Percentiles rank a stretch among this genome's conserved stretches.
Conservation (phyloP, 2,888 invertebrate species). For the Fabriciana adippe region DNA sequence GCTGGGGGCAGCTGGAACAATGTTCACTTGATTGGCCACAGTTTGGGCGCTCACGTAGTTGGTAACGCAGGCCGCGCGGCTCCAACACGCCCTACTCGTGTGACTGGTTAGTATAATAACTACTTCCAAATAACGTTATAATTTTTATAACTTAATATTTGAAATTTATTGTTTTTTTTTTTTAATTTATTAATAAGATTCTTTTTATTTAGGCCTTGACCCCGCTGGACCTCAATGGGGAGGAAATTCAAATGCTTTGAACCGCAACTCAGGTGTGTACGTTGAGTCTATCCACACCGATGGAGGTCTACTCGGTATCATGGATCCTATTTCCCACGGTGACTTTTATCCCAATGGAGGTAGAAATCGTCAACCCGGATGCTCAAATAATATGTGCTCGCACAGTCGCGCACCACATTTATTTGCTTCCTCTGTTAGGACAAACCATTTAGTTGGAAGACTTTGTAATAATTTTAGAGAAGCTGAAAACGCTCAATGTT, state of each 20-base stretch:
- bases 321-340: slow-evolving; percentile 47
- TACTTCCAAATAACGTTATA: background rate
- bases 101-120: slow-evolving; percentile 55
- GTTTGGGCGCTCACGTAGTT: slow-evolving; percentile 64
- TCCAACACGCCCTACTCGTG: slow-evolving; percentile 48
- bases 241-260: slow-evolving; percentile 45
- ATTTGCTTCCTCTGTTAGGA: slow-evolving; percentile 46
- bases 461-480: slow-evolving; percentile 42
- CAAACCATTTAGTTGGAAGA: slow-evolving; percentile 47
- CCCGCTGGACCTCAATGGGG: slow-evolving; percentile 55
- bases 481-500: slow-evolving; percentile 37
- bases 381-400: slow-evolving; percentile 45
- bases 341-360: slow-evolving; percentile 58
- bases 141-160: no score
- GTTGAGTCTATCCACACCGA: slow-evolving; percentile 58
- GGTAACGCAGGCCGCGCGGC: slow-evolving; percentile 60
- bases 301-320: slow-evolving; percentile 51
- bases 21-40: slow-evolving; percentile 60
- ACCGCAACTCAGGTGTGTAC: slow-evolving; percentile 45
- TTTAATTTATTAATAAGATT: no score
- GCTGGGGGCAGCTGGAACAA: slow-evolving; percentile 63
- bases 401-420: slow-evolving; percentile 46
- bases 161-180: no score
- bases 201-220: slow-evolving; percentile 48
- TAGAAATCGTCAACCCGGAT: slow-evolving; percentile 50